phyloP scores from a whole-genome alignment of 2,797 vertebrate genomes.

The Eulemur coronatus region DNA sequence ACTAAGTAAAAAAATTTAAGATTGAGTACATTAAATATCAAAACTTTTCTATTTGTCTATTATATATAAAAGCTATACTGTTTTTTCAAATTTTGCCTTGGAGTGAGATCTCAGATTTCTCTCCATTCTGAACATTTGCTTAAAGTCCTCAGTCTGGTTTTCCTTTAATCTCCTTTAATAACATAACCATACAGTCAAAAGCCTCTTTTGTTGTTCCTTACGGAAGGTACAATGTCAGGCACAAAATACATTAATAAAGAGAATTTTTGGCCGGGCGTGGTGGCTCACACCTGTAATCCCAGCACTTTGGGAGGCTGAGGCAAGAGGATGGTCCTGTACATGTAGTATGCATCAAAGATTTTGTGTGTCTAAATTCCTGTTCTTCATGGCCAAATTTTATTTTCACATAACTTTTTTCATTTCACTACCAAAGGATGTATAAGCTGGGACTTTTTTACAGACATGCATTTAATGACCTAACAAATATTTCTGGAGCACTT shows the following conservation, averaged over 20 bases:
- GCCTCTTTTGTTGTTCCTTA: not conserved
- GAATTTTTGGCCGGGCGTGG: not conserved
- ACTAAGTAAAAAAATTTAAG: not conserved
- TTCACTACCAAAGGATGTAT: not conserved
- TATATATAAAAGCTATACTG: not conserved
- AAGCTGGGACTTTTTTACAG: not conserved
- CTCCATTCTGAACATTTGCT: not conserved
- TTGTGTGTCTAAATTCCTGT: conserved; percentile 73
- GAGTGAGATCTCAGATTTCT: not conserved
- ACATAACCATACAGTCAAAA: not conserved
- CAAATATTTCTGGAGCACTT: not conserved
- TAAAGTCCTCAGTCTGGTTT: not conserved
- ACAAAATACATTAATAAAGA: not conserved
- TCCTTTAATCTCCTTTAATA: not conserved
- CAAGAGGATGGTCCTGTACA: conserved; percentile 47
- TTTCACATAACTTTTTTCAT: conserved; percentile 47
- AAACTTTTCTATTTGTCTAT: not conserved
- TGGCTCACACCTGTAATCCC: not conserved
- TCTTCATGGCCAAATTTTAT: conserved; percentile 74
- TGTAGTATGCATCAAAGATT: conserved; percentile 71
- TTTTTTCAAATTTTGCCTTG: not conserved
- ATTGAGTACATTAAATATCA: not conserved
- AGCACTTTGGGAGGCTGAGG: not conserved
- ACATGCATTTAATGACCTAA: not conserved
- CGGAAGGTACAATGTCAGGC: not conserved